These are phyloP conservation scores for Cebus imitator DNA, from an alignment of 2,113 vertebrate genomes.

Conservation along the genomic window DNA sequence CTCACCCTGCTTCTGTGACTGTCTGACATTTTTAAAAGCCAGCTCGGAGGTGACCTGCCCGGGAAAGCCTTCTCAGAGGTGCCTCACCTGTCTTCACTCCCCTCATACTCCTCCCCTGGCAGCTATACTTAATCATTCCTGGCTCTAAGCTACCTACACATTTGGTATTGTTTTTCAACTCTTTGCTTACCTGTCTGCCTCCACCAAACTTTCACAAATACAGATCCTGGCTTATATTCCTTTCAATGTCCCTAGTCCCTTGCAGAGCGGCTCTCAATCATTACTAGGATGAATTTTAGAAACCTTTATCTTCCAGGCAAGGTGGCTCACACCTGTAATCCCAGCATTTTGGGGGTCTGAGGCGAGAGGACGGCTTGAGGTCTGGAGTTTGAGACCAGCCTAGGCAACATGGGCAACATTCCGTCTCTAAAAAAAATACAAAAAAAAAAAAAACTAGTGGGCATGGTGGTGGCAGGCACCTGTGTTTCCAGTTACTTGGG, in stretches of 20 bases:
- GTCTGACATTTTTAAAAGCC: not conserved
- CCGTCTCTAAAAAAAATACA: no score
- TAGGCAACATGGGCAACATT: no score
- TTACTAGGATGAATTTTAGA: not conserved
- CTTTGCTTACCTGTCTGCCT: not conserved
- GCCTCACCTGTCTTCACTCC: not conserved
- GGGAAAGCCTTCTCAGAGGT: not conserved
- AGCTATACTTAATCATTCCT: no score
- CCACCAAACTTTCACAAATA: not conserved
- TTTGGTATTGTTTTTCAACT: not conserved
- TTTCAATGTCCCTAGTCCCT: not conserved
- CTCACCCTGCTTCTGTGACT: not conserved
- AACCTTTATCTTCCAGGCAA: not conserved
- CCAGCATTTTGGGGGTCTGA: no score
- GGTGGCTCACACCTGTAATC: no score
- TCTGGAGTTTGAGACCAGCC: no score
- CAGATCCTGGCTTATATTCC: not conserved
- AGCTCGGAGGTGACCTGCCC: not conserved
- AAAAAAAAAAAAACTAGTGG: no score
- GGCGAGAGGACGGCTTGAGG: no score
- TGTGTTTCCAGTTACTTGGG: no score
- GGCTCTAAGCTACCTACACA: not conserved
- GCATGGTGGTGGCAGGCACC: no score
- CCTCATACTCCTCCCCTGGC: not conserved
- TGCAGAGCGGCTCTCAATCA: not conserved